Conservation (phyloP, 1,140 invertebrate species). For the Diabrotica undecimpunctata region DNA sequence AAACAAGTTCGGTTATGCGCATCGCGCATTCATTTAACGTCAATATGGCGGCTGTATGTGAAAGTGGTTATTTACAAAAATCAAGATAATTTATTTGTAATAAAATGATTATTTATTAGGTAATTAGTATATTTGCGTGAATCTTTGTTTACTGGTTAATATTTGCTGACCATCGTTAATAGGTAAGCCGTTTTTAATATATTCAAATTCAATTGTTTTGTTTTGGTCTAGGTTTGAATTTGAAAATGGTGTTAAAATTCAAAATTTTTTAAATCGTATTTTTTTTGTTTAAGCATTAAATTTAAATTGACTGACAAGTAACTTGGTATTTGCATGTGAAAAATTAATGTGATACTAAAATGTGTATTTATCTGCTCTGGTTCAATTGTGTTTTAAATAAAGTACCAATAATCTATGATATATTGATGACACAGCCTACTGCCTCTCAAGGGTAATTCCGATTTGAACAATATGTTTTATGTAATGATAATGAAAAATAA, state of each 20-base stretch:
- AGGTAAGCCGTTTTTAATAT: neutral
- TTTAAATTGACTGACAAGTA: too few species aligned
- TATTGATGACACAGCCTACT: too few species aligned
- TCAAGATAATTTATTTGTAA: constrained; percentile 6
- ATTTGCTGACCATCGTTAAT: neutral
- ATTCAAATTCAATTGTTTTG: constrained; percentile 21
- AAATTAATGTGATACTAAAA: too few species aligned
- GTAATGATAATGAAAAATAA: too few species aligned
- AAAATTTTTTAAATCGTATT: constrained; percentile 34
- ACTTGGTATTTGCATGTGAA: too few species aligned
- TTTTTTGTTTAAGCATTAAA: neutral
- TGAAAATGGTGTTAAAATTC: constrained; percentile 45
- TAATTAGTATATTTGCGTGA: constrained; percentile 11
- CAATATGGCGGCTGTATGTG: constrained; percentile 73
- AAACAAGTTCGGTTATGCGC: constrained; percentile 10
- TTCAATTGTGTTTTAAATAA: too few species aligned
- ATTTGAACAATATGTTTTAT: too few species aligned
- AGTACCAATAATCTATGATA: too few species aligned
- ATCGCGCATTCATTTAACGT: constrained; percentile 28
- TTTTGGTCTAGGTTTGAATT: constrained; percentile 42
- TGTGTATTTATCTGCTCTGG: too few species aligned
- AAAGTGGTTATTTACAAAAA: constrained; percentile 58
- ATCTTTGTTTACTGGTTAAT: neutral
- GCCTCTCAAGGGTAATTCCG: too few species aligned
- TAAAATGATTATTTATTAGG: neutral